phyloP scores from a whole-genome alignment of 2,888 invertebrate species.

The Athetis lepigone region DNA sequence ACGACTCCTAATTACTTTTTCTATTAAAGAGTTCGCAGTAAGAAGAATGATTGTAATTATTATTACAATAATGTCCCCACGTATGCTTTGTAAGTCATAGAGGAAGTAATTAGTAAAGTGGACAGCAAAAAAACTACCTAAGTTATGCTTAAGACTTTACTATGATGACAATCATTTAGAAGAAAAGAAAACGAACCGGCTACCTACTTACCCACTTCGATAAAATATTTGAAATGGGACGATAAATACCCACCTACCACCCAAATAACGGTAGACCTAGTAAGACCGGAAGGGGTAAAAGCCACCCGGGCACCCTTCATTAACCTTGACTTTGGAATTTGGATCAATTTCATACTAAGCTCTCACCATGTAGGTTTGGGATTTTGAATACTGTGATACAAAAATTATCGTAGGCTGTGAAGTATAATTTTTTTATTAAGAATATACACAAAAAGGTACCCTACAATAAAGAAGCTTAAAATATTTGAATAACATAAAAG shows the following conservation, averaged over 20 bases:
- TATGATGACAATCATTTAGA: too few species aligned
- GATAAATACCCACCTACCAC: background rate
- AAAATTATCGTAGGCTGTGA: too few species aligned
- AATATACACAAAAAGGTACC: too few species aligned
- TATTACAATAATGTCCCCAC: background rate
- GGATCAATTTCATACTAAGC: background rate
- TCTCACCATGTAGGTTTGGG: background rate
- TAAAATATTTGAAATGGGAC: constrained; percentile 2
- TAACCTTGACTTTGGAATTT: constrained; percentile 6
- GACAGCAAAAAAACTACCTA: too few species aligned
- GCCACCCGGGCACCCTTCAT: background rate
- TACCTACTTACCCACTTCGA: background rate
- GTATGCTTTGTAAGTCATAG: too few species aligned
- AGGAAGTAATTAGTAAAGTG: too few species aligned
- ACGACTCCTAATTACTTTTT: constrained; percentile 20
- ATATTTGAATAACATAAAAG: constrained; percentile 6
- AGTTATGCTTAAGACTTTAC: too few species aligned
- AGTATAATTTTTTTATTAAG: background rate
- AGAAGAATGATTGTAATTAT: constrained; percentile 1
- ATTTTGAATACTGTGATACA: background rate
- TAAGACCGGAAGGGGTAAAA: background rate
- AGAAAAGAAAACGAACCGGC: too few species aligned
- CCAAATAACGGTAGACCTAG: background rate
- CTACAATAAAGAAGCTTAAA: too few species aligned
- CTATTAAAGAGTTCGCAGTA: constrained; percentile 1